Base-by-base conservation (phyloP, 2,888 invertebrate genomes). In the Eilema griseolum region DNA sequence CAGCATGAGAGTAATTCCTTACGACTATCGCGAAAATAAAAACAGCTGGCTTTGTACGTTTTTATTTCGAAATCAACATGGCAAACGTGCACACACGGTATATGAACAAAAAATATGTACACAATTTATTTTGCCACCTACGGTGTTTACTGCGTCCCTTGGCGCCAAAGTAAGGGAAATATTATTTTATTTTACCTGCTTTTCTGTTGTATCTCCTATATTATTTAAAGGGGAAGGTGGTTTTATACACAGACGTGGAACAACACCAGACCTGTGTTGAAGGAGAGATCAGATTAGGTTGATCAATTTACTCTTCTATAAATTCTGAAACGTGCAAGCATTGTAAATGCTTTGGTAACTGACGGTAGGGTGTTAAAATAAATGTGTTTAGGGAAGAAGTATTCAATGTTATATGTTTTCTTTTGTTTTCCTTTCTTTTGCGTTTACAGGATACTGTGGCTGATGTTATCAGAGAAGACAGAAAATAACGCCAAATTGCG, bases 61-160 rank as follows among this genome's bases (percentile, higher is more conserved):
- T 81, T 83, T 83, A 81, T 81, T 83, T 72, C 72, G 71, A 71
- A 73, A 83, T 75, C 81, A 80, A 71, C 70, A 72, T 75, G 66
- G 63, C 66, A 72, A 63, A 63, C 31, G 66, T 66, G 64, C 62
- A 70, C 65, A 66, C 46, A 66, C 46, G 23, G 26, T 70, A 75
- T 61, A 71, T 61, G 31, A 63, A 71, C 71, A 71, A 73, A 81
- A 75, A 69, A 73, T 70, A 71, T 67, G 73, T 72, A 71, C 70
- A 74, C 77, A 79, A 83, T 81, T 74, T 81, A 79, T 79, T 83
- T 73, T 75, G 62, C 79, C 82, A 82, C 83, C 81, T 77, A 79
- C 82, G 59, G 82, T 70, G 83, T 74, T 79, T 82, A 79, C 82
- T 70, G 37, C 70, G 72, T 83, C 81, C 82, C 83, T 70, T 59